These are phyloP conservation scores for Mizuhopecten yessoensis DNA, from an alignment of 1,140 invertebrate genomes.

Conservation along the genomic window DNA sequence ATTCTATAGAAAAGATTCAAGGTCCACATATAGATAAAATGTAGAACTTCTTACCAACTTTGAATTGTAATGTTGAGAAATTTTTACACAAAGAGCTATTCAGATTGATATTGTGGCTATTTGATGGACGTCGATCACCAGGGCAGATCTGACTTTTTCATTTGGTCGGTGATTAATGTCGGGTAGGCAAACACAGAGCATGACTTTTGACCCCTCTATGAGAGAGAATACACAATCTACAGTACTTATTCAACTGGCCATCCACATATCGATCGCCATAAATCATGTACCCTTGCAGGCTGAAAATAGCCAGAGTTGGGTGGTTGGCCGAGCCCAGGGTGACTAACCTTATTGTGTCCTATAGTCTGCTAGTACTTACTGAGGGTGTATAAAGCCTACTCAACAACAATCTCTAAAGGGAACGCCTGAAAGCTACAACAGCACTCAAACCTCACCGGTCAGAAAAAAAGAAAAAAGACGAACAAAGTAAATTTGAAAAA, in stretches of 20 bases:
- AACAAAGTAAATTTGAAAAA: no score
- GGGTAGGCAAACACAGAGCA: background rate
- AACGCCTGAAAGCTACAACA: background rate
- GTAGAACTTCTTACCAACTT: background rate
- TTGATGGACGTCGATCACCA: background rate
- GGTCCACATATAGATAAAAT: background rate
- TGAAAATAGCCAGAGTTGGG: conserved; percentile 37
- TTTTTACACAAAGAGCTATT: background rate
- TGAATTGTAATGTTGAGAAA: background rate
- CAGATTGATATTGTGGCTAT: background rate
- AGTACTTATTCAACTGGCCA: conserved; percentile 33
- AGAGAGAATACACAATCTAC: conserved; percentile 24
- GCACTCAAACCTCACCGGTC: no score
- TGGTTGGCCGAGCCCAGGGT: background rate
- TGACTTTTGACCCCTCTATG: background rate
- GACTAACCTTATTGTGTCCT: background rate
- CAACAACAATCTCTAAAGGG: background rate
- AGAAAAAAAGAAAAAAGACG: no score
- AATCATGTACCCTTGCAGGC: background rate
- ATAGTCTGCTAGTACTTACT: background rate
- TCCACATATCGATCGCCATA: background rate
- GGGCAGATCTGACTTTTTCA: background rate
- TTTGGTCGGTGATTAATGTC: background rate
- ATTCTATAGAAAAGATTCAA: background rate
- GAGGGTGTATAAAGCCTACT: background rate